Evolutionary conservation across 2,113 vertebrate genomes (phyloP), one percentile per base, ranked within the genome.

Genomic region (Gambusia holbrooki): DNA sequence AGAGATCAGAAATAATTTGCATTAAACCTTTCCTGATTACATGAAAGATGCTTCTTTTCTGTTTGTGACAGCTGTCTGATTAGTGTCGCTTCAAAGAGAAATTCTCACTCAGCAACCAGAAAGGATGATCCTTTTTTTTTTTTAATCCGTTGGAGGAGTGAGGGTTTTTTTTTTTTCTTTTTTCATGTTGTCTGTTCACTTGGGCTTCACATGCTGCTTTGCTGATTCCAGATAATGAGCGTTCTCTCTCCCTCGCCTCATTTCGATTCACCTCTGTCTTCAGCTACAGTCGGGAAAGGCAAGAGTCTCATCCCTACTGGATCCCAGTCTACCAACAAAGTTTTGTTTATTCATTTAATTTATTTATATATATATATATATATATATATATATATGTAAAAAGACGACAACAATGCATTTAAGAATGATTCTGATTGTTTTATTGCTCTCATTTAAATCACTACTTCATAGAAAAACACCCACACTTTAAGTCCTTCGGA

Each of bases 361-460:
- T 11, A 37, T 0, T 37, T 37, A 0, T 32, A 0, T 32, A 32
- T 32, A 32, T 32, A 32, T 32, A 32, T 5, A 32, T 32, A 32
- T 32, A 32, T 32, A 32, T 32, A 32, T n/a, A n/a, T n/a, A n/a
- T n/a, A n/a, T n/a, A n/a, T n/a, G n/a, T n/a, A n/a, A 48, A 70
- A 67, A 4, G 13, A 42, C 0, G 4, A 66, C 33, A 33, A 64
- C 10, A 28, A 17, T 1, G 1, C 4, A 1, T 66, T 79, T 70
- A 86, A 84, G 80, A 91, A 89, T 88, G 68, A 87, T 82, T 71
- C 76, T 40, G 62, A 82, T 42, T 27, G 35, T 76, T 90, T 92
- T 84, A 90, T 92, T 92, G 77, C 19, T 66, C 32, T 88, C 40
- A 84, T 85, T 88, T 66, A 29, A 84, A 83, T 84, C 69, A 71